phyloP scores from a whole-genome alignment of 2,888 invertebrate genomes.

The Lasioglossum oenotherae region DNA sequence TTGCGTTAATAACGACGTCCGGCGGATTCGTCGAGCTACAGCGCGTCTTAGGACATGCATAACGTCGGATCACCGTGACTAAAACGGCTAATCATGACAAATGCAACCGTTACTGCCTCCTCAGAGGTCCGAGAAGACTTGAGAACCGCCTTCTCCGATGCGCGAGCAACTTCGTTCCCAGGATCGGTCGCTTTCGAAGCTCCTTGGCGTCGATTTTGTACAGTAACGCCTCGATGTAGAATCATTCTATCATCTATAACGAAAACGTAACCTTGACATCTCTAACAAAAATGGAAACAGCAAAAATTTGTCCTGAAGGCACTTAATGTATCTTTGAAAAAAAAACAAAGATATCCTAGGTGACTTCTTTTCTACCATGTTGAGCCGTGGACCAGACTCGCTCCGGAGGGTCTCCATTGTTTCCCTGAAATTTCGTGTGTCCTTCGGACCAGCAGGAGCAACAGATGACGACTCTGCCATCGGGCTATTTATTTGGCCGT shows the following conservation, averaged over 20 bases:
- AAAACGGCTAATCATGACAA: constrained; percentile 83
- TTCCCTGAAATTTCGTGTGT: constrained; percentile 15
- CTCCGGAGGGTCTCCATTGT: constrained; percentile 7
- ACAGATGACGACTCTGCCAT: constrained; percentile 6
- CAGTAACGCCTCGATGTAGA: not conserved
- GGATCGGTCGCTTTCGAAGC: constrained; percentile 33
- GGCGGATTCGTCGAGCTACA: constrained; percentile 48
- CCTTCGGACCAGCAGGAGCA: constrained; percentile 3
- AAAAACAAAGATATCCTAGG: too few species aligned
- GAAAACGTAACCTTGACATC: too few species aligned
- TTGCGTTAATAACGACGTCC: constrained; percentile 67
- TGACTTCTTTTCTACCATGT: not conserved
- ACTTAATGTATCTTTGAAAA: too few species aligned
- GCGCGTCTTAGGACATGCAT: constrained; percentile 65
- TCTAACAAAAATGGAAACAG: too few species aligned
- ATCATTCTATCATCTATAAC: not conserved
- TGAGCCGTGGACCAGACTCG: constrained; percentile 27
- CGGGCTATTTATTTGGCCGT: constrained; percentile 40
- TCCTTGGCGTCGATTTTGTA: constrained; percentile 2
- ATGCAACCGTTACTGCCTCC: constrained; percentile 75
- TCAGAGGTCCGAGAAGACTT: constrained; percentile 58
- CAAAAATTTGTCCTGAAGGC: too few species aligned
- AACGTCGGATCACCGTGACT: constrained; percentile 80
- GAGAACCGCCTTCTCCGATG: constrained; percentile 48
- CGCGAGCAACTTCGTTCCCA: constrained; percentile 39